Evolutionary conservation across 2,888 invertebrate species (phyloP), one percentile per base, ranked within the genome.

Genomic region (Caenorhabditis zanzibari): DNA sequence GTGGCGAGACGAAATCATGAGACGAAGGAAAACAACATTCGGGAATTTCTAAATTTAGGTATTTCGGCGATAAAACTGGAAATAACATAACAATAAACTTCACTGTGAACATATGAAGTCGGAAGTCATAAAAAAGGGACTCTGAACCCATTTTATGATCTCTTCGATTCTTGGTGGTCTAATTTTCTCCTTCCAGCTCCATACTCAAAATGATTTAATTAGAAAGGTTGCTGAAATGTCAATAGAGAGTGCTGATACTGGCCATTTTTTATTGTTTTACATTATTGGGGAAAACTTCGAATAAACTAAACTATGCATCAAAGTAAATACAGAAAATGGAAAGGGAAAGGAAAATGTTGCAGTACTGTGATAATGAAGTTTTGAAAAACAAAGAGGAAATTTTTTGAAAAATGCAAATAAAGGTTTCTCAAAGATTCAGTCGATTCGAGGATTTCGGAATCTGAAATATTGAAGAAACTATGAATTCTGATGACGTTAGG

Each of bases 31-130:
- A 72, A 73, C 28, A 71, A 19, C 1, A 28, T 49, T 35, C 32
- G 12, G 12, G n/a, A 66, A 47, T 54, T 22, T 28, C 64, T 66
- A 66, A 66, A 35, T 24, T 49, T 66, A 66, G 66, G 52, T n/a
- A n/a, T 10, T 52, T 49, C 49, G 7, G 0, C 19, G 32, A 66
- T 49, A 52, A 49, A 32, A 28, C 19, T 5, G 3, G 35, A 14
- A 66, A 9, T 26, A 32, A 49, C 22, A 61, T 38, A 61, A 12
- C 35, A 38, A 35, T 61, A 24, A 38, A 61, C 12, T 22, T 3
- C 9, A 5, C 52, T 16, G 7, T 28, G 26, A 35, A 19, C 5
- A 47, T 19, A 5, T 47, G 4, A 10, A 9, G n/a, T 47, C 47
- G 47, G 47, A 47, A 47, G 47, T 47, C 4, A 19, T 47, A 47